A percentile compares a stretch with the other conserved stretches of the same genome.
Conservation (phyloP, 2,797 vertebrate genomes). For the Mareca penelope region DNA sequence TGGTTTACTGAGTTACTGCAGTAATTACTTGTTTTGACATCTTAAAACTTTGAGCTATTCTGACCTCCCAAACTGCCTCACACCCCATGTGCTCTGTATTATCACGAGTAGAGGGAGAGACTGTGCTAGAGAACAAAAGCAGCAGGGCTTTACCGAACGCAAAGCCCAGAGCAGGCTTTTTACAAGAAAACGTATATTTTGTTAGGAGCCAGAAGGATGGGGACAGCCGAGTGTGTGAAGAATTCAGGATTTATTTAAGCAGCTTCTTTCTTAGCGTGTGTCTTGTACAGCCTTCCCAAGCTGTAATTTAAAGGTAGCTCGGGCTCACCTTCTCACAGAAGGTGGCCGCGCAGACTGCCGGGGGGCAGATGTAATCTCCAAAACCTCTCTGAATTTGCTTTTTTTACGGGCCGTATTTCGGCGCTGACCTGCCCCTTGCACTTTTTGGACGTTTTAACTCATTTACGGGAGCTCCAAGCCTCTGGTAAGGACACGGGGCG, state of each 20-base stretch:
- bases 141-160: not conserved
- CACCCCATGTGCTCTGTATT: not conserved
- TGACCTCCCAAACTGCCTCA: not conserved
- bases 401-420: not conserved
- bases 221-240: not conserved
- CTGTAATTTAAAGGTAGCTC: not conserved
- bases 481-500: accelerated
- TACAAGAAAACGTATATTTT: not conserved
- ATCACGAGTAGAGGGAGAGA: not conserved
- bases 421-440: not conserved
- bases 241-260: not conserved
- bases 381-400: not conserved
- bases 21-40: constrained; percentile 28
- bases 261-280: accelerated
- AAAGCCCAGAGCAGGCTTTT: not conserved
- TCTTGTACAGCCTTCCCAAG: not conserved
- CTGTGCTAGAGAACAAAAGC: not conserved
- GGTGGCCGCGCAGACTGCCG: not conserved
- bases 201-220: not conserved
- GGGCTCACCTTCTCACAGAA: not conserved
- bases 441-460: not conserved
- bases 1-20: constrained; percentile 13
- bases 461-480: not conserved
- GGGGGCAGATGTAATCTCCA: not conserved
- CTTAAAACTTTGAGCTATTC: not conserved